Evolutionary conservation across 2,113 vertebrate species (phyloP).

Genomic region (Hippocampus barbouri): DNA sequence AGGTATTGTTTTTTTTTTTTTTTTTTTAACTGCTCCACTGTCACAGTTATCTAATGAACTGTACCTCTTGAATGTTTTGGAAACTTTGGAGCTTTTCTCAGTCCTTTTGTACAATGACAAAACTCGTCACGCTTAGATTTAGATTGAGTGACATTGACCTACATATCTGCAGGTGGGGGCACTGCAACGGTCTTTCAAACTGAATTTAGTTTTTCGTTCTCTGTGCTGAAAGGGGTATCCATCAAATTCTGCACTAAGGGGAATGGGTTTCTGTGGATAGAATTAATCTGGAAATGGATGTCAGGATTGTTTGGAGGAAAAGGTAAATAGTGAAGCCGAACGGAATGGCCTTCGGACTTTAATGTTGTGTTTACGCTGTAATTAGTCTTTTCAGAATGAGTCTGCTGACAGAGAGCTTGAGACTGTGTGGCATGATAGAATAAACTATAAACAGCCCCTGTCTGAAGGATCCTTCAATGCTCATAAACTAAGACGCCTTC

Average conservation of each 20-base stretch:
- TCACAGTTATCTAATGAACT: constrained; percentile 21
- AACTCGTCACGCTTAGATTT: constrained; percentile 36
- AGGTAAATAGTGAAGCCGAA: constrained; percentile 68
- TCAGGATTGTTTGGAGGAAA: constrained; percentile 69
- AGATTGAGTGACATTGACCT: constrained; percentile 15
- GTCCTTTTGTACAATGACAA: constrained; percentile 7
- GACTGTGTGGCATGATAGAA: constrained; percentile 66
- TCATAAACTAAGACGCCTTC: constrained; percentile 67
- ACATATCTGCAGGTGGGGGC: constrained; percentile 39
- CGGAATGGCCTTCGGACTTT: constrained; percentile 69
- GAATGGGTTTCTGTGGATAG: constrained; percentile 53
- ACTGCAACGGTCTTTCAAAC: constrained; percentile 59
- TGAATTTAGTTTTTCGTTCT: constrained; percentile 61
- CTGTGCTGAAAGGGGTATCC: constrained; percentile 58
- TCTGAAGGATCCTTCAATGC: constrained; percentile 74
- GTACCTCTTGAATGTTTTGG: constrained; percentile 35
- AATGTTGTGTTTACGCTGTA: constrained; percentile 91
- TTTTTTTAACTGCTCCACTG: constrained; percentile 4
- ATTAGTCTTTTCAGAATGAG: constrained; percentile 73
- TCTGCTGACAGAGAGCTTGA: constrained; percentile 72
- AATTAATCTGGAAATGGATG: constrained; percentile 64
- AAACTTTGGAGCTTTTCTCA: constrained; percentile 16
- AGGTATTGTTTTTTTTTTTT: constrained; percentile 4
- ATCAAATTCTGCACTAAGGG: constrained; percentile 40
- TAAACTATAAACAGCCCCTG: constrained; percentile 66